Conservation (phyloP, 2,888 invertebrate species). For the Seladonia tumulorum region DNA sequence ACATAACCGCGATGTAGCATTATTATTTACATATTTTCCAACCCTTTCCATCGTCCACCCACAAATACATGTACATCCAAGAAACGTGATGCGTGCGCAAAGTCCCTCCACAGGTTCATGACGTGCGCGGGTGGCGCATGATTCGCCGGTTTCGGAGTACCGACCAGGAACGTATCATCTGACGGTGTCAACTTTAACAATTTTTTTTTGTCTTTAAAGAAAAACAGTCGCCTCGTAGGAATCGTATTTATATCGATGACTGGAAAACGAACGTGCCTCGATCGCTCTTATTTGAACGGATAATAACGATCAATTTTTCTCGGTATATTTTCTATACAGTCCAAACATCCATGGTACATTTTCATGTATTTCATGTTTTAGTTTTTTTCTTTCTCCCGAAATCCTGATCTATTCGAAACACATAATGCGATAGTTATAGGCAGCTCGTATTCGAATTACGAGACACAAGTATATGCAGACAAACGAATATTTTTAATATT, state of each 20-base stretch:
- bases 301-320: background rate
- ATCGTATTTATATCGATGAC: slow-evolving; percentile 8
- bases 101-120: slow-evolving; percentile 68
- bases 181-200: background rate
- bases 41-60: slow-evolving; percentile 64
- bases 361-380: background rate
- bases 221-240: background rate
- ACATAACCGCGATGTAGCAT: slow-evolving; percentile 48
- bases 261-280: background rate
- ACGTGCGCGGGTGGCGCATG: slow-evolving; percentile 70
- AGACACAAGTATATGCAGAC: background rate
- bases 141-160: slow-evolving; percentile 69
- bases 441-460: background rate
- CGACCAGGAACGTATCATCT: slow-evolving; percentile 54
- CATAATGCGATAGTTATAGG: background rate
- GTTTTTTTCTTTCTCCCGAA: background rate
- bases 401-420: background rate
- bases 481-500: background rate
- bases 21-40: slow-evolving; percentile 71
- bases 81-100: slow-evolving; percentile 72
- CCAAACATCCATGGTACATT: background rate
- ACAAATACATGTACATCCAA: slow-evolving; percentile 55
- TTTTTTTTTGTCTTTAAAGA: background rate
- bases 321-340: background rate
- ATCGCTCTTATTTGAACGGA: background rate